Evolutionary conservation across 2,113 vertebrate genomes (phyloP).

Genomic region (Brachionichthys hirsutus): DNA sequence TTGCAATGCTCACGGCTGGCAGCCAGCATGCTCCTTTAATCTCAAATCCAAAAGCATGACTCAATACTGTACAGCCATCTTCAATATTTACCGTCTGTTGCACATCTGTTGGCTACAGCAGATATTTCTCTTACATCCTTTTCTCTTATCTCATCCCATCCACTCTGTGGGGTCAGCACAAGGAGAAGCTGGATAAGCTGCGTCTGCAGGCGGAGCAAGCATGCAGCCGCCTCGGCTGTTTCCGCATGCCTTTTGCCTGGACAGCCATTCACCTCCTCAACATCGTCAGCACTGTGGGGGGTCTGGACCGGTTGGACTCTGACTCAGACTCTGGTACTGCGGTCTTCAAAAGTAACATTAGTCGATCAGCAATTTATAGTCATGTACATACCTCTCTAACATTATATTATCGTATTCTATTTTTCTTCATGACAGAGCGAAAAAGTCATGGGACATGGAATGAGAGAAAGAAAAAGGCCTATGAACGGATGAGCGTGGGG

Average conservation of each 20-base stretch:
- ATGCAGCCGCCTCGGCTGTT: conserved; percentile 84
- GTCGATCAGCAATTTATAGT: too few relatives aligned
- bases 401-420: background rate
- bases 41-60: conserved; percentile 44
- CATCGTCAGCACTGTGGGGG: conserved; percentile 87
- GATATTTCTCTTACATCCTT: conserved; percentile 9
- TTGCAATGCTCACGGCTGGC: conserved; percentile 18
- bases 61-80: conserved; percentile 42
- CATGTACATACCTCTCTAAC: background rate
- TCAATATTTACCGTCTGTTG: conserved; percentile 52
- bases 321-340: conserved; percentile 86
- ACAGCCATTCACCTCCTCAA: conserved; percentile 91
- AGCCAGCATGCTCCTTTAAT: conserved; percentile 19
- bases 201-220: conserved; percentile 85
- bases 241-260: conserved; percentile 94
- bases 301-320: conserved; percentile 80
- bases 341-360: background rate
- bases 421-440: conserved; percentile 72
- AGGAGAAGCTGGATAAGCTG: conserved; percentile 91
- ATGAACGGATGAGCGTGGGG: conserved; percentile 82
- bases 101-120: conserved; percentile 1
- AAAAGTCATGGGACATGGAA: conserved; percentile 84
- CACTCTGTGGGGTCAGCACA: conserved; percentile 76
- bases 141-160: background rate
- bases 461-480: conserved; percentile 85